phyloP scores from a whole-genome alignment of 2,797 vertebrate genomes.

The Aldrovandia affinis region DNA sequence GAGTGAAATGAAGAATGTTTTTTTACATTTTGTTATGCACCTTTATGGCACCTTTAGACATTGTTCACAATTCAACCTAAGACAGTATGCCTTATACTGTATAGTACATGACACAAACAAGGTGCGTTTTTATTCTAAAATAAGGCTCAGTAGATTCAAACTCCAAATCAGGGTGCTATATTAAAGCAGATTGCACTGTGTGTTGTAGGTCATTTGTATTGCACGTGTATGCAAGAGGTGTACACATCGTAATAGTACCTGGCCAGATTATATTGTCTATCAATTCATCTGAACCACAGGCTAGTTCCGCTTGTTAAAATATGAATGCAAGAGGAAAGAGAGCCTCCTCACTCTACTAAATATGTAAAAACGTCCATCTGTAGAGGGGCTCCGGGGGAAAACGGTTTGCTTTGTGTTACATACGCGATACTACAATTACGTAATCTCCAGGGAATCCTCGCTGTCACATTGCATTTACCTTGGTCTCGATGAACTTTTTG shows the following conservation, averaged over 20 bases:
- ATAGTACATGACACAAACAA: neutral
- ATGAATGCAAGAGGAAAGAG: slow-evolving; percentile 43
- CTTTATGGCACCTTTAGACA: neutral
- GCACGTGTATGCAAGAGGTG: neutral
- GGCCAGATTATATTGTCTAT: neutral
- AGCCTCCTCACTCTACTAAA: slow-evolving; percentile 37
- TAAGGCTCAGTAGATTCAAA: neutral
- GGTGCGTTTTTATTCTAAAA: neutral
- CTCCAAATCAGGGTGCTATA: neutral
- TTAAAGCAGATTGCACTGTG: neutral
- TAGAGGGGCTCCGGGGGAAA: slow-evolving; percentile 54
- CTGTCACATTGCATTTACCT: slow-evolving; percentile 67
- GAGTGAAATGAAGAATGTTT: too few relatives aligned
- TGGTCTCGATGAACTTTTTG: slow-evolving; percentile 40
- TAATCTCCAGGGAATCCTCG: slow-evolving; percentile 56
- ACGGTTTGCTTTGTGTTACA: slow-evolving; percentile 54
- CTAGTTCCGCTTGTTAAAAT: neutral
- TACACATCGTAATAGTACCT: neutral
- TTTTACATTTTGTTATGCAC: too few relatives aligned
- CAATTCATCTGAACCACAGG: neutral
- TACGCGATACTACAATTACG: slow-evolving; percentile 66
- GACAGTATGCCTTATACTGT: neutral
- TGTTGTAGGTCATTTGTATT: neutral
- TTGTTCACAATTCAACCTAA: neutral
- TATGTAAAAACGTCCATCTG: slow-evolving; percentile 50